These are phyloP conservation scores for Acholoe squamosa DNA, from an alignment of 2,888 invertebrate genomes.

Conservation along the genomic window DNA sequence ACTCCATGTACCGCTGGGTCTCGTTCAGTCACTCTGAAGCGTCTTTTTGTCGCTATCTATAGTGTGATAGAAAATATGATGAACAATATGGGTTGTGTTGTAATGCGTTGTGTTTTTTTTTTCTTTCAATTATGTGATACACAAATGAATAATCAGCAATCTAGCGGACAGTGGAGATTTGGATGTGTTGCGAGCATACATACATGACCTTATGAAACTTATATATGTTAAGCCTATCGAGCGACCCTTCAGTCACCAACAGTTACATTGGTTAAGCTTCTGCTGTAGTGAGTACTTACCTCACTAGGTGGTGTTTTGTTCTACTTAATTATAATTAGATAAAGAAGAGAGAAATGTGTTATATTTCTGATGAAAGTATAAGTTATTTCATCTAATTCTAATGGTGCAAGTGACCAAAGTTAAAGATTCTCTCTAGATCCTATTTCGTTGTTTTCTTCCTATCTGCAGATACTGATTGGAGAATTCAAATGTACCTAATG, in stretches of 20 bases:
- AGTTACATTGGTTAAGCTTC: slow-evolving; percentile 22
- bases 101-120: slow-evolving; percentile 1
- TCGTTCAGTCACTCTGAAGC: background rate
- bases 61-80: background rate
- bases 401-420: slow-evolving; percentile 17
- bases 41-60: background rate
- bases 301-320: background rate
- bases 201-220: slow-evolving; percentile 27
- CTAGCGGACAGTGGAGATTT: background rate
- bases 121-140: slow-evolving; percentile 42
- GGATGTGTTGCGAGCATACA: slow-evolving; percentile 22
- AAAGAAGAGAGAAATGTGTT: background rate
- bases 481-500: slow-evolving; percentile 38
- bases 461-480: slow-evolving; percentile 18
- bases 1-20: slow-evolving; percentile 2
- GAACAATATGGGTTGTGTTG: slow-evolving; percentile 41
- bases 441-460: slow-evolving; percentile 25
- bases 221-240: background rate
- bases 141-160: background rate
- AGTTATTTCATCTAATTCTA: slow-evolving; percentile 16
- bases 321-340: slow-evolving; percentile 42
- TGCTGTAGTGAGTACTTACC: slow-evolving; percentile 9
- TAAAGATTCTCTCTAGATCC: background rate
- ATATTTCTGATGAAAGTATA: background rate
- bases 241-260: background rate